A percentile compares a stretch with the other conserved stretches of the same genome.
Conservation (phyloP, 53 echinoderm and acorn worm genomes). For the Paracentrotus lividus region DNA sequence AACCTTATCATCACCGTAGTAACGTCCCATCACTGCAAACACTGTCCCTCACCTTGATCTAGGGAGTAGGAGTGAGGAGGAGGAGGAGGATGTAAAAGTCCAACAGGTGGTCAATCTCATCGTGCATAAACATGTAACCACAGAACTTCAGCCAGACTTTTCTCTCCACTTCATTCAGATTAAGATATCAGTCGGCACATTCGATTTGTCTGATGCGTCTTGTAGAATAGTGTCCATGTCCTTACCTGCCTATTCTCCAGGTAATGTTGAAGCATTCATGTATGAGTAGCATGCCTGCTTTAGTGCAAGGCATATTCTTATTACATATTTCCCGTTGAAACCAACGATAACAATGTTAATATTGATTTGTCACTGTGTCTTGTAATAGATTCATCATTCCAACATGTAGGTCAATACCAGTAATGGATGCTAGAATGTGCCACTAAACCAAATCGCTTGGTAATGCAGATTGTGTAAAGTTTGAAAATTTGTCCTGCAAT, state of each 20-base stretch:
- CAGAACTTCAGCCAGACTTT: constrained; percentile 32
- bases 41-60: background rate
- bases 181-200: constrained; percentile 61
- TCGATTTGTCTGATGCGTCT: constrained; percentile 34
- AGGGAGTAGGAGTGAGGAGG: constrained; percentile 5
- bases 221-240: background rate
- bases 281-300: no score
- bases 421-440: background rate
- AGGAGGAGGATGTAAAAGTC: constrained; percentile 49
- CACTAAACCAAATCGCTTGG: background rate
- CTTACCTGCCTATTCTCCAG: constrained; percentile 14
- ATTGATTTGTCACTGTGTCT: background rate
- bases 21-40: constrained; percentile 54
- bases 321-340: background rate
- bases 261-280: background rate
- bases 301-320: background rate
- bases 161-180: constrained; percentile 44
- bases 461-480: background rate
- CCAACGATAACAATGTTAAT: no score
- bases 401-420: background rate
- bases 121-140: constrained; percentile 55
- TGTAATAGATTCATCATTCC: background rate
- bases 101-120: constrained; percentile 27
- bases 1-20: constrained; percentile 56
- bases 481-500: no score